phyloP scores from a whole-genome alignment of 2,113 vertebrate species.

The Sinocyclocheilus grahami region DNA sequence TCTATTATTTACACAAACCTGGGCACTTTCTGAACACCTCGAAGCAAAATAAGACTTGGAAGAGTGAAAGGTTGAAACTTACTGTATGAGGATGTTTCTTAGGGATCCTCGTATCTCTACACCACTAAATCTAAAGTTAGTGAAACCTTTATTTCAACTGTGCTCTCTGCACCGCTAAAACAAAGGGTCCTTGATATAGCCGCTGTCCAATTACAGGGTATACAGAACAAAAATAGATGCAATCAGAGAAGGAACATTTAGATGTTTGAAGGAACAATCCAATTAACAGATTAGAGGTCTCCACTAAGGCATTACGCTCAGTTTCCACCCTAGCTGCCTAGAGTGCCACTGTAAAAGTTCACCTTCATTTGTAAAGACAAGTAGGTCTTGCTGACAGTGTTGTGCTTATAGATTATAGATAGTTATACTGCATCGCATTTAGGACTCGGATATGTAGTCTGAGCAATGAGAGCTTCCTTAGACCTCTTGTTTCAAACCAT shows the following conservation, averaged over 20 bases:
- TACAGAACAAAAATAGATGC: constrained; percentile 18
- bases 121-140: no score
- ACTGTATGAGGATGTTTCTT: background rate
- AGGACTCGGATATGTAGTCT: background rate
- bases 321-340: background rate
- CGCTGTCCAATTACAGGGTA: constrained; percentile 1
- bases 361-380: constrained; percentile 18
- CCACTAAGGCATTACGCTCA: background rate
- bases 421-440: background rate
- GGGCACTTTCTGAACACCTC: background rate
- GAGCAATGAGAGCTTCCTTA: background rate
- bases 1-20: constrained; percentile 8
- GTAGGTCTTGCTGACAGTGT: background rate
- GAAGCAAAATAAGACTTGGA: background rate
- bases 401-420: background rate
- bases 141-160: background rate
- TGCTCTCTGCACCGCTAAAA: background rate
- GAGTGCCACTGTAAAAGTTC: constrained; percentile 24
- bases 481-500: background rate
- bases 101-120: background rate
- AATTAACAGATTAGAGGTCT: constrained; percentile 22
- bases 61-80: background rate
- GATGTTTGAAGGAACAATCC: constrained; percentile 22
- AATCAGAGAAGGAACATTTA: background rate
- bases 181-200: background rate